Conservation (phyloP, 2,113 vertebrate genomes). For the Bos javanicus region DNA sequence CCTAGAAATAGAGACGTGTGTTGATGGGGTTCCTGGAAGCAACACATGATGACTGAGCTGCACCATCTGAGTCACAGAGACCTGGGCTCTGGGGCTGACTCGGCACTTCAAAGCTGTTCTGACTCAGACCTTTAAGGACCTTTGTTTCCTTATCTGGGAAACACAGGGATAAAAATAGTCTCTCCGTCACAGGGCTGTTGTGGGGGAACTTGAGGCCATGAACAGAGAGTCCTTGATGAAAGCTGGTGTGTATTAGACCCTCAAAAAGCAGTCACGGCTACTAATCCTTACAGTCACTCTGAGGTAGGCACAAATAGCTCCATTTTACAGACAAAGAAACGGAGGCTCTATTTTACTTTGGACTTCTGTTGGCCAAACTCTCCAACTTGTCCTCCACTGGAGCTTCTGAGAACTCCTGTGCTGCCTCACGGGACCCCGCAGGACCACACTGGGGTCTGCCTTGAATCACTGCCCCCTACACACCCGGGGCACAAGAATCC, state of each 20-base stretch:
- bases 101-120: not conserved
- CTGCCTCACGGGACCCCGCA: fast-evolving
- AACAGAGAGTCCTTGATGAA: fast-evolving
- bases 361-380: fast-evolving
- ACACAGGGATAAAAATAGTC: not conserved
- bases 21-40: not conserved
- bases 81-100: not conserved
- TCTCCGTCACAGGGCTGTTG: not conserved
- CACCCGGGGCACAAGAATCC: fast-evolving
- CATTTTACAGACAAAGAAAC: not conserved
- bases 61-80: not conserved
- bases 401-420: not conserved
- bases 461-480: not conserved
- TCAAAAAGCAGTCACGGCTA: not conserved
- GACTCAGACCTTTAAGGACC: not conserved
- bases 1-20: fast-evolving
- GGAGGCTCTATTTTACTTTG: not conserved
- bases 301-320: fast-evolving
- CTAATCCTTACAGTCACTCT: fast-evolving
- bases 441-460: not conserved
- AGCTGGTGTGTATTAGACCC: not conserved
- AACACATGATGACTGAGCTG: fast-evolving
- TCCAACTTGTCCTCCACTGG: not conserved
- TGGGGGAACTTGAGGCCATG: not conserved
- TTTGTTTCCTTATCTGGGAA: not conserved